phyloP scores from a whole-genome alignment of 2,113 vertebrate species.

The Anolis sagrei region DNA sequence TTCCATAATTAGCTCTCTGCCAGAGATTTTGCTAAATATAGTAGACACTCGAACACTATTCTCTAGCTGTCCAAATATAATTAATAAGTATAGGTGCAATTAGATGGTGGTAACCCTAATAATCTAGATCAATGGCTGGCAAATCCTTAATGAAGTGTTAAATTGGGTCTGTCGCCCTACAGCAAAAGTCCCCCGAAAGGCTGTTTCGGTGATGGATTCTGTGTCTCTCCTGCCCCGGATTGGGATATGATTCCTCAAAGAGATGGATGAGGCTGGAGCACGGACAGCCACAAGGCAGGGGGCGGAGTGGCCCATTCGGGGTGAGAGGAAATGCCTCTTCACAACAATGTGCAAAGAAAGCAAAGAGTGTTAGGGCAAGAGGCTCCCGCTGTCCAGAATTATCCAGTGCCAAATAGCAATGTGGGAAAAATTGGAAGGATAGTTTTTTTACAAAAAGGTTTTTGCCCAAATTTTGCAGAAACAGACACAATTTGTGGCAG shows the following conservation, averaged over 20 bases:
- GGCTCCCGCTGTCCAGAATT: neutral
- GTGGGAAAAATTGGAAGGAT: neutral
- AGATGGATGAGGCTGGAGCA: neutral
- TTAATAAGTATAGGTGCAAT: slow-evolving; percentile 44
- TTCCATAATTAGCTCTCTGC: slow-evolving; percentile 23
- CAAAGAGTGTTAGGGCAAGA: neutral
- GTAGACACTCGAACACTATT: neutral
- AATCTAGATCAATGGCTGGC: slow-evolving; percentile 46
- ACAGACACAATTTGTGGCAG: no score
- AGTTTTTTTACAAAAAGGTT: neutral
- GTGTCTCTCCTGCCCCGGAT: slow-evolving; percentile 7
- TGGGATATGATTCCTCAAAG: slow-evolving; percentile 18
- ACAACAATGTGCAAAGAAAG: neutral
- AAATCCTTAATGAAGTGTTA: slow-evolving; percentile 48
- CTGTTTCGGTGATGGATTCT: slow-evolving; percentile 31
- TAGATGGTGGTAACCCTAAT: slow-evolving; percentile 41
- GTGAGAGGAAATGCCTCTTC: neutral
- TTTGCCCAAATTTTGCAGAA: no score
- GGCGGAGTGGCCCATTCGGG: neutral
- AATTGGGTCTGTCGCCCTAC: slow-evolving; percentile 40
- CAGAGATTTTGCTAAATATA: slow-evolving; percentile 36
- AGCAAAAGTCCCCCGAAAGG: slow-evolving; percentile 13
- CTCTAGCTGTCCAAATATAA: slow-evolving; percentile 32
- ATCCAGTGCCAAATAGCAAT: neutral
- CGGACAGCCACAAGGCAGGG: neutral